phyloP scores from a whole-genome alignment of 2,888 invertebrate genomes.

The Caenorhabditis wallacei region DNA sequence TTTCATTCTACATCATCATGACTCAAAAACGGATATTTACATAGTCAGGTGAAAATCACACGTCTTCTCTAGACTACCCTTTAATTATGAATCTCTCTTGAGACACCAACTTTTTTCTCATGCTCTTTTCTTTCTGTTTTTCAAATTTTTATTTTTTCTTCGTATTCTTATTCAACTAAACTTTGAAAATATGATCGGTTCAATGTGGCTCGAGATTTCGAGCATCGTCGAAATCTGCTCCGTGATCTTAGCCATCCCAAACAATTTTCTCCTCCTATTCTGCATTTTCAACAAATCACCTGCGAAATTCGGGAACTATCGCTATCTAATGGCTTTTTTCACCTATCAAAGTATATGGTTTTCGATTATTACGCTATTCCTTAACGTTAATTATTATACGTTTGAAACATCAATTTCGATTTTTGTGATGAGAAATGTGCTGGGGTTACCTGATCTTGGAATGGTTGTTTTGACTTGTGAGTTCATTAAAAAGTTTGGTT shows the following conservation, averaged over 20 bases:
- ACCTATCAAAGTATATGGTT: conserved; percentile 47
- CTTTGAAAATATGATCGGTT: conserved; percentile 26
- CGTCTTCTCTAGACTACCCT: too few relatives aligned
- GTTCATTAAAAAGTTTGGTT: not conserved
- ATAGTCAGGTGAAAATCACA: too few relatives aligned
- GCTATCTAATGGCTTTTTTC: conserved; percentile 45
- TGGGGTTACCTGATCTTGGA: conserved; percentile 12
- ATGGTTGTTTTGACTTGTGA: conserved; percentile 44
- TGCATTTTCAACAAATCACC: conserved; percentile 47
- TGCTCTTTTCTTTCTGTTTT: not conserved
- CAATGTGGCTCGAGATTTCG: conserved; percentile 26
- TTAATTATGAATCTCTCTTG: too few relatives aligned
- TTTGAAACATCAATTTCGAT: conserved; percentile 37
- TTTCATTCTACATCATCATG: too few relatives aligned
- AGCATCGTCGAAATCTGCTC: conserved; percentile 9
- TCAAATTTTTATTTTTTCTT: not conserved
- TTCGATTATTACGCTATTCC: conserved; percentile 24
- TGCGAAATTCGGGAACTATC: conserved; percentile 33
- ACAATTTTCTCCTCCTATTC: conserved; percentile 27
- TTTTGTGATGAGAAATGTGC: conserved; percentile 26
- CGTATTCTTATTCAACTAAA: not conserved
- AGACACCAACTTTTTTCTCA: too few relatives aligned
- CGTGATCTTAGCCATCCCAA: conserved; percentile 6
- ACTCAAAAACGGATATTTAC: too few relatives aligned
- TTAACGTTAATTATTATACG: conserved; percentile 45